A percentile compares a stretch with the other conserved stretches of the same genome.
Evolutionary conservation across 2,888 invertebrate species (phyloP).

Genomic region (Micoletzkya japonica): DNA sequence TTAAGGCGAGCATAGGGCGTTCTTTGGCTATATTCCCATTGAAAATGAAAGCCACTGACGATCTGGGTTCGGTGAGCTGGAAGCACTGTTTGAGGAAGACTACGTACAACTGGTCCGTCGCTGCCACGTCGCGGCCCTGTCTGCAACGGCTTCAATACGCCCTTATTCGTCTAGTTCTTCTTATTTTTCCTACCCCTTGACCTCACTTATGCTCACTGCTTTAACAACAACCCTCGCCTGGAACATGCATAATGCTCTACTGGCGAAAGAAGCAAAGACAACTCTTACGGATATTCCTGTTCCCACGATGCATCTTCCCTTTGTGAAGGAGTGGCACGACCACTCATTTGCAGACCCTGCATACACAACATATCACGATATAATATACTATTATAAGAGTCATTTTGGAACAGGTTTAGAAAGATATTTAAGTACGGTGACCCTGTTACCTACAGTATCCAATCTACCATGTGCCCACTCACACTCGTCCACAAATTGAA

Average conservation of each 20-base stretch:
- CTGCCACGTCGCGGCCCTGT: constrained; percentile 11
- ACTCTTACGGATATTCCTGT: constrained; percentile 36
- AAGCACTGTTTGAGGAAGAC: constrained; percentile 86
- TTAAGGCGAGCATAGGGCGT: too few species aligned
- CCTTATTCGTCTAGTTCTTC: too few species aligned
- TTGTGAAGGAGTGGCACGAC: constrained; percentile 33
- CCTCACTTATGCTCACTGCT: too few species aligned
- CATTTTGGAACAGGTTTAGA: too few species aligned
- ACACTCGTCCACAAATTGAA: constrained; percentile 9
- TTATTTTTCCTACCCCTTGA: too few species aligned
- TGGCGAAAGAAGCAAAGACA: neutral
- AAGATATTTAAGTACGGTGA: too few species aligned
- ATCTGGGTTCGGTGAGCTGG: constrained; percentile 63
- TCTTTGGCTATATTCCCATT: too few species aligned
- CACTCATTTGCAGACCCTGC: constrained; percentile 37
- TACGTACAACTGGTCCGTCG: constrained; percentile 83
- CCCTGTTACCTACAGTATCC: too few species aligned
- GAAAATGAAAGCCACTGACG: neutral
- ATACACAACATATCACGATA: constrained; percentile 30
- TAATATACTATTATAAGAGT: too few species aligned
- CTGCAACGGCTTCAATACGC: constrained; percentile 29
- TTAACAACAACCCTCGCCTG: too few species aligned
- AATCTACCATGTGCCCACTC: too few species aligned
- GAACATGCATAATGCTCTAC: constrained; percentile 1
- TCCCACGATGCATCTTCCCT: constrained; percentile 35